Evolutionary conservation across 2,888 invertebrate genomes (phyloP).

Genomic region (Sesia bembeciformis): DNA sequence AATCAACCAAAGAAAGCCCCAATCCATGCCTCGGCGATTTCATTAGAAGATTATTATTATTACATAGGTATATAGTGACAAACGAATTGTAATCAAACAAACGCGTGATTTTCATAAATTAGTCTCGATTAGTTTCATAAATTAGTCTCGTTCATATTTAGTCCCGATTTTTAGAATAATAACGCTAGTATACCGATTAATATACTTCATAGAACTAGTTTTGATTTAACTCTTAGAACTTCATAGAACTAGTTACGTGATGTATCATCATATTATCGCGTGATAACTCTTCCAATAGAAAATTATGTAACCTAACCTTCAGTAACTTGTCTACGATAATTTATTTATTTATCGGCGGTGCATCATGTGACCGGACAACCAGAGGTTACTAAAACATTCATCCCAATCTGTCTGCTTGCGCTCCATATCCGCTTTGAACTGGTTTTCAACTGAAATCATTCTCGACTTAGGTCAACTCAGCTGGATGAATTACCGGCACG

Average conservation of each 20-base stretch:
- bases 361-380: neutral
- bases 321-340: neutral
- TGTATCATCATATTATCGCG: slow-evolving; percentile 1
- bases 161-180: too few species aligned
- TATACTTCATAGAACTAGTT: too few species aligned
- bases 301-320: neutral
- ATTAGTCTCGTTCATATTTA: too few species aligned
- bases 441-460: neutral
- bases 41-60: too few species aligned
- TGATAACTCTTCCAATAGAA: slow-evolving; percentile 1
- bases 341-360: neutral
- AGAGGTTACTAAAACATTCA: neutral
- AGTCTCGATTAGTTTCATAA: too few species aligned
- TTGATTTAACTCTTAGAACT: neutral
- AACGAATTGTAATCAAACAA: too few species aligned
- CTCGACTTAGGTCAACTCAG: slow-evolving; percentile 1
- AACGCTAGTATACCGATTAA: too few species aligned
- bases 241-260: neutral
- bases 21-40: too few species aligned
- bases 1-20: too few species aligned
- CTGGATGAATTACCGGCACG: neutral
- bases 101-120: too few species aligned
- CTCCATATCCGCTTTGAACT: slow-evolving; percentile 3
- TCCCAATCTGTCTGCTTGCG: neutral
- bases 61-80: too few species aligned